Conservation (phyloP, 2,888 invertebrate species). For the Aspidiotus destructor region DNA sequence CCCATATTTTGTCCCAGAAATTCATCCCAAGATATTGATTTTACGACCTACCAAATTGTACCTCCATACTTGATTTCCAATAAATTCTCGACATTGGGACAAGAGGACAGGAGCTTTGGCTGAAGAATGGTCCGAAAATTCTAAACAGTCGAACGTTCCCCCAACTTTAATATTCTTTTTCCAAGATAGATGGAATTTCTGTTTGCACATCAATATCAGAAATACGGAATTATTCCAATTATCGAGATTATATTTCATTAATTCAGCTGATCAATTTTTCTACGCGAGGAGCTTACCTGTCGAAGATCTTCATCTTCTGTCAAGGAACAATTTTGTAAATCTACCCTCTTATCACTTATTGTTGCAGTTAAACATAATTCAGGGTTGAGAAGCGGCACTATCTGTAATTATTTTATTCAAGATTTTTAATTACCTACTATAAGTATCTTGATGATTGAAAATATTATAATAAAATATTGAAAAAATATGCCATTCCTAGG, state of each 20-base stretch:
- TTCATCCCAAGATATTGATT: no score
- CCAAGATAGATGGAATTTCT: conserved; percentile 60
- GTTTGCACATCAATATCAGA: conserved; percentile 32
- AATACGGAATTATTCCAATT: background rate
- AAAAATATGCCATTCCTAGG: no score
- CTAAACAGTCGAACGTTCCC: conserved; percentile 68
- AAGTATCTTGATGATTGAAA: no score
- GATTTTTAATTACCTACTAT: no score
- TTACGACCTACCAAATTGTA: conserved; percentile 54
- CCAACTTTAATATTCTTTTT: conserved; percentile 67
- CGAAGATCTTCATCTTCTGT: conserved; percentile 8
- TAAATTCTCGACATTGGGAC: conserved; percentile 79
- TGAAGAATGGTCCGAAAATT: conserved; percentile 60
- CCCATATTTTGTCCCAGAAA: no score
- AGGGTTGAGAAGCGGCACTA: no score
- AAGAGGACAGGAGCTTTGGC: conserved; percentile 64
- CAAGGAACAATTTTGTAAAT: conserved; percentile 23
- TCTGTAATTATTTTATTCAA: no score
- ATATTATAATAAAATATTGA: no score
- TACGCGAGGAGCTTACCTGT: conserved; percentile 22
- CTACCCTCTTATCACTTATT: background rate
- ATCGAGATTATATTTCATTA: no score
- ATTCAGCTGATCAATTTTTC: no score
- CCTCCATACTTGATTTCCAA: conserved; percentile 87
- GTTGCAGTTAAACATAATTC: background rate